Base-by-base conservation (phyloP, 2,888 invertebrate genomes). In the Rhagonycha fulva region DNA sequence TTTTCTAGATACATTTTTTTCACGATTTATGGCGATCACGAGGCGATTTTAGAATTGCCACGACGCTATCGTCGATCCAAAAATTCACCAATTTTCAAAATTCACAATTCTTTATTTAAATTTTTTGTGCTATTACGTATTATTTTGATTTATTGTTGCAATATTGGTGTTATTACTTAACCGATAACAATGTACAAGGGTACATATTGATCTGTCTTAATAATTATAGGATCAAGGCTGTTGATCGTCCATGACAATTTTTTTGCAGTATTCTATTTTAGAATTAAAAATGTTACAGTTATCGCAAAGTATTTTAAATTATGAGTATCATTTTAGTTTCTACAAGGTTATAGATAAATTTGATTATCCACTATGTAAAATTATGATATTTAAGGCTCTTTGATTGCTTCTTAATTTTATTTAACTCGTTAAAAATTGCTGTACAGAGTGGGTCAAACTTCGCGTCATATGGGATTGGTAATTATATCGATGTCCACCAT, bases 221-320 rank as follows among this genome's bases (percentile, higher is more conserved):
- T 79, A 78, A 76, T 76, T 80, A 78, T 79, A 74, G 80, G 82
- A 82, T 82, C 82, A 82, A 82, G 81, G 81, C 76, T 77, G 77
- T 70, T 79, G 79, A 78, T 76, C 80, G 80, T 77, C 79, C 80
- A 78, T 78, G 81, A 74, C 74, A 71, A 74, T 76, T 80, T 79
- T 78, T 71, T 23, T 66, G 3, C 23, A 62, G n/a, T n/a, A 24
- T 62, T 66, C 26, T 66, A 66, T n/a, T 66, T 66, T 66, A 7
- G 63, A 66, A 66, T 9, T 14, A n/a, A 66, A 19, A 66, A 66
- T 66, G 23, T 47, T 47, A 47, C 47, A 47, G n/a, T 47, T 47
- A 47, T 47, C 47, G n/a, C 47, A 7, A 47, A 47, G 12, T 9
- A 47, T 47, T 47, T 47, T 47, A 47, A 47, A 47, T 47, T 47